Percentiles rank a stretch among this genome's conserved stretches.
Conservation (phyloP, 2,888 invertebrate genomes). For the Tinea pellionella region DNA sequence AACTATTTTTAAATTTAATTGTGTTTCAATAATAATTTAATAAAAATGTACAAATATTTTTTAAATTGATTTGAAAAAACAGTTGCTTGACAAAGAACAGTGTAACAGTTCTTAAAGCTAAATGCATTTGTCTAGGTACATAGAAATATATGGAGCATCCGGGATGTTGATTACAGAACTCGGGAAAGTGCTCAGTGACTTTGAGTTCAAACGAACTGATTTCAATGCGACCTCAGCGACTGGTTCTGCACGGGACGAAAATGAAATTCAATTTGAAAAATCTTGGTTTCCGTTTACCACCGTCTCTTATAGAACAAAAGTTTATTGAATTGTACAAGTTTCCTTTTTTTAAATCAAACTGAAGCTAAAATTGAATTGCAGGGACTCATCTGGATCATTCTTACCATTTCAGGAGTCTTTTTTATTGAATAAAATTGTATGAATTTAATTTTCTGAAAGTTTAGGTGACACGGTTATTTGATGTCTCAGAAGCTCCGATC, state of each 20-base stretch:
- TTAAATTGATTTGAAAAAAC: too few species aligned
- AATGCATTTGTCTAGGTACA: background rate
- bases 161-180: background rate
- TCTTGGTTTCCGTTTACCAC: background rate
- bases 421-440: background rate
- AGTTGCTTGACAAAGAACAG: too few species aligned
- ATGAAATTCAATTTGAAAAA: background rate
- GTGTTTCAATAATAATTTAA: too few species aligned
- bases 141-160: background rate
- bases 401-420: background rate
- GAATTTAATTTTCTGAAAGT: background rate
- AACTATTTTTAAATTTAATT: too few species aligned
- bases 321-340: background rate
- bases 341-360: too few species aligned
- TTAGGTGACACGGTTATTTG: slow-evolving; percentile 1
- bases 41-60: too few species aligned
- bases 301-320: background rate
- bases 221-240: background rate
- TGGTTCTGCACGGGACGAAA: slow-evolving; percentile 4
- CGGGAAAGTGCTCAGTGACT: background rate
- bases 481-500: slow-evolving; percentile 5
- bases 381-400: background rate
- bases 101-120: background rate
- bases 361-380: background rate
- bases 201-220: slow-evolving; percentile 10